Base-by-base conservation (phyloP, 2,888 invertebrate species). In the Microchrysa polita region DNA sequence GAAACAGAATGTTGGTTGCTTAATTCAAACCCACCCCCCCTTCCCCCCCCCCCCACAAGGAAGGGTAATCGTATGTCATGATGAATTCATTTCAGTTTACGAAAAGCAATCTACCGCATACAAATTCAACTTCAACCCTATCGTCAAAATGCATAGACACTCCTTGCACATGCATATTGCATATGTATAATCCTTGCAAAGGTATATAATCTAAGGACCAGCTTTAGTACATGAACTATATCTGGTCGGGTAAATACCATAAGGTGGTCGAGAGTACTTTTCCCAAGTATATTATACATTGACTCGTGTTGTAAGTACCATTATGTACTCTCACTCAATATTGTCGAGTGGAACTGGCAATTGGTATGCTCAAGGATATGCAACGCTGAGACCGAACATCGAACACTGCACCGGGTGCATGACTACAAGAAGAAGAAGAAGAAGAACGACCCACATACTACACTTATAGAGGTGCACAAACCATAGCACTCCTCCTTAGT, bases 381-480 rank as follows among this genome's bases (percentile, higher is more conserved):
- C n/a, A n/a, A n/a, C n/a, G n/a, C n/a, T n/a, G n/a, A n/a, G n/a
- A 20, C 22, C 27, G 22, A 16, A 20, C n/a, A n/a, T n/a, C n/a
- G n/a, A n/a, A n/a, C n/a, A n/a, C 18, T 16, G n/a, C 52, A 52
- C 52, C 55, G 61, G 60, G 23, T 61, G 20, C 16, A n/a, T 61
- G 61, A 61, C 61, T 61, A 61, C n/a, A n/a, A n/a, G n/a, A n/a
- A n/a, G n/a, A n/a, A n/a, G n/a, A n/a, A n/a, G n/a, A n/a, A n/a
- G n/a, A n/a, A 61, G 48, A 72, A 42, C 27, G 53, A 55, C 27
- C 27, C 27, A 34, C 52, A 74, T 60, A n/a, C n/a, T n/a, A n/a
- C n/a, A n/a, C n/a, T n/a, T n/a, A n/a, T n/a, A n/a, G n/a, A n/a
- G n/a, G n/a, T n/a, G n/a, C n/a, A n/a, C n/a, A n/a, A n/a, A n/a